Evolutionary conservation across 1,140 invertebrate species (phyloP).

Genomic region (Drosophila ercepeae): DNA sequence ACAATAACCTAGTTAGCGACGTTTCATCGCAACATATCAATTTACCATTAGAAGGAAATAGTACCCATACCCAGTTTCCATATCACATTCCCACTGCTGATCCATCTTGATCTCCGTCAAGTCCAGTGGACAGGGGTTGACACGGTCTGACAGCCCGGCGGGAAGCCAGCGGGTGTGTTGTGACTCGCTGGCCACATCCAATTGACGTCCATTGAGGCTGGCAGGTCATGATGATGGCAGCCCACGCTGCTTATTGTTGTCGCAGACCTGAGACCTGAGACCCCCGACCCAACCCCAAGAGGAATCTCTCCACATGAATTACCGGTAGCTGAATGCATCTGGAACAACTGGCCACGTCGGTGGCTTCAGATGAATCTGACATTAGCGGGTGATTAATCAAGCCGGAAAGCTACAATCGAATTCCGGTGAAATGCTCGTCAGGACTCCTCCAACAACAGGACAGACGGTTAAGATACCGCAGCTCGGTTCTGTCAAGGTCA

Average conservation of each 20-base stretch:
- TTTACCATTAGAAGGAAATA: slow-evolving; percentile 25
- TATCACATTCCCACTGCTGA: slow-evolving; percentile 11
- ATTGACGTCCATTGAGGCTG: slow-evolving; percentile 73
- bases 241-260: slow-evolving; percentile 50
- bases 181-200: slow-evolving; percentile 60
- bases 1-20: not conserved
- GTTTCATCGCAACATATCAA: not conserved
- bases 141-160: slow-evolving; percentile 65
- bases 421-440: slow-evolving; percentile 62
- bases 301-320: slow-evolving; percentile 4
- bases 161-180: slow-evolving; percentile 46
- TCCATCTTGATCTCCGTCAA: slow-evolving; percentile 34
- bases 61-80: slow-evolving; percentile 8
- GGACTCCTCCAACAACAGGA: slow-evolving; percentile 40
- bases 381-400: slow-evolving; percentile 71
- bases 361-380: slow-evolving; percentile 50
- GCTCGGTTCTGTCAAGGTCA: slow-evolving; percentile 53
- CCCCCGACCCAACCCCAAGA: no score
- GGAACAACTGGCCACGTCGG: slow-evolving; percentile 25
- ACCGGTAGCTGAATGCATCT: slow-evolving; percentile 26
- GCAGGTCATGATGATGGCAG: slow-evolving; percentile 49
- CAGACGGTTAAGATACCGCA: slow-evolving; percentile 7
- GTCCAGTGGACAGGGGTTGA: slow-evolving; percentile 52
- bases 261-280: no score
- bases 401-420: slow-evolving; percentile 35